Evolutionary conservation across 2,888 invertebrate species (phyloP), one percentile per base, ranked within the genome.

Genomic region (Agonopterix alstromeriana): DNA sequence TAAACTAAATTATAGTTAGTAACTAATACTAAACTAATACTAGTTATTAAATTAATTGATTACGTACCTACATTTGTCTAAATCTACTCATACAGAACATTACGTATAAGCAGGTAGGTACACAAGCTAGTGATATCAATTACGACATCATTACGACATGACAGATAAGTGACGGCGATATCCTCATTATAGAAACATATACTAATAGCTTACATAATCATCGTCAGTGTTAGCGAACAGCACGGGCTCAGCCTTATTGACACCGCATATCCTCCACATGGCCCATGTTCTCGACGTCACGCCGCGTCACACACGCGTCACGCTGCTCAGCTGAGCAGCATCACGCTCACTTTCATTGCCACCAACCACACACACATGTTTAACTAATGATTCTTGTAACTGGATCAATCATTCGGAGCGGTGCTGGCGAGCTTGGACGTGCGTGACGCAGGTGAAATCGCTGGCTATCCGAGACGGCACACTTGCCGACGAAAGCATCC

Each of bases 261-360:
- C 82, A 76, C 86, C 85, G 73, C 88, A 87, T 65, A 86, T 86
- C 70, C 72, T 87, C 87, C 87, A 87, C 88, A 88, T 87, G 82
- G 83, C 79, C 86, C 87, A 86, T 27, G 27, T 27, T 86, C 76
- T 73, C 70, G 71, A 73, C 80, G 77, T 75, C 80, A 77, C 71
- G 65, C 62, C 63, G 72, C 77, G 75, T 76, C 77, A 75, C 72
- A 54, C 27, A 27, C 27, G 3, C 27, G 27, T 27, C 27, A 27
- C 5, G 27, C 27, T 27, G 82, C 83, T 82, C 82, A 73, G 72
- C 71, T 65, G 52, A 64, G 60, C 63, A 27, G 65, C 81, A 77
- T 78, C 70, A 70, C 72, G 71, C 72, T 69, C 74, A 85, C 86
- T 86, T 84, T 86, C 86, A 78, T 84, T 81, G 61, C 62, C 68